Conservation (phyloP, 2,797 vertebrate genomes). For the Luscinia luscinia region DNA sequence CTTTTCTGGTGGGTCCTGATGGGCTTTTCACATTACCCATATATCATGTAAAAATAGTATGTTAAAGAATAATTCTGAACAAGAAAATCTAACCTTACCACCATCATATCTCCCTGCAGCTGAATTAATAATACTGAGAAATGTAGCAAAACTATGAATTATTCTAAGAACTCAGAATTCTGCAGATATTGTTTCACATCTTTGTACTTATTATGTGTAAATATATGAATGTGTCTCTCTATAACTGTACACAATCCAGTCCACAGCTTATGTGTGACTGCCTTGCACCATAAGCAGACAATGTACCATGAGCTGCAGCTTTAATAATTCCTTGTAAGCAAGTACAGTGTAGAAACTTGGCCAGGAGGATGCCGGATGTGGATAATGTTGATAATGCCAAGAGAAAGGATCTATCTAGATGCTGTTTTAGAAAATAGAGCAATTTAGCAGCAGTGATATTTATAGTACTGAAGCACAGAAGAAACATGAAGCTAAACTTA, state of each 20-base stretch:
- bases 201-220: not conserved
- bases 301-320: not conserved
- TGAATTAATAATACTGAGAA: not conserved
- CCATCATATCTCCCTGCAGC: not conserved
- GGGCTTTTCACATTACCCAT: not conserved
- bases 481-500: not conserved
- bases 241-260: not conserved
- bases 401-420: not conserved
- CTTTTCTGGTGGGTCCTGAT: not conserved
- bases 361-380: not conserved
- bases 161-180: not conserved
- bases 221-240: not conserved
- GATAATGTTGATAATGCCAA: not conserved
- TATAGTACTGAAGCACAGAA: not conserved
- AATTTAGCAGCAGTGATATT: not conserved
- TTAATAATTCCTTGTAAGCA: not conserved
- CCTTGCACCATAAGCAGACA: not conserved
- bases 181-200: not conserved
- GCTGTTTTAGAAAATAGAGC: not conserved
- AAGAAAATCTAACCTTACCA: not conserved
- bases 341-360: not conserved
- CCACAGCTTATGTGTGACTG: rapidly evolving
- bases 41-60: not conserved
- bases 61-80: not conserved
- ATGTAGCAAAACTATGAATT: not conserved